phyloP scores from a whole-genome alignment of 2,113 vertebrate genomes.

The Pangasianodon hypophthalmus region DNA sequence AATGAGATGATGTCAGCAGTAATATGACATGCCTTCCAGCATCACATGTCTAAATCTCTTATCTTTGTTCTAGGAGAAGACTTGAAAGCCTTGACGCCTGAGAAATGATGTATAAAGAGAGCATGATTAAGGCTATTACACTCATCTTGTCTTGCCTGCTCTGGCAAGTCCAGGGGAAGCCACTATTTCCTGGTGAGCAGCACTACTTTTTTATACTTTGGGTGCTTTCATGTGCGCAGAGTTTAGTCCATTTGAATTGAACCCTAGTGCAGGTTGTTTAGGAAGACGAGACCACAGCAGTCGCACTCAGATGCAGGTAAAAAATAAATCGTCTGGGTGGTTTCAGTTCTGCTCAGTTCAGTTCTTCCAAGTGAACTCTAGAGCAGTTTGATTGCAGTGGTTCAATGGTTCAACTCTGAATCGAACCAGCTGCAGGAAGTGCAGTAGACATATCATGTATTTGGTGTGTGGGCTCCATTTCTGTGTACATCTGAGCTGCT shows the following conservation, averaged over 20 bases:
- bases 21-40: not conserved
- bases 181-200: slow-evolving; percentile 70
- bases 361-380: not conserved
- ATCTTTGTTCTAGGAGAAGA: slow-evolving; percentile 17
- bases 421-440: not conserved
- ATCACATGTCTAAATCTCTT: slow-evolving; percentile 22
- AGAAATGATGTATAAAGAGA: slow-evolving; percentile 34
- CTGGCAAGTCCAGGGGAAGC: slow-evolving; percentile 50
- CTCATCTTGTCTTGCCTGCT: slow-evolving; percentile 62
- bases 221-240: not conserved
- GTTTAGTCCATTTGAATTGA: not conserved
- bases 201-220: not conserved
- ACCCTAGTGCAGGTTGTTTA: not conserved
- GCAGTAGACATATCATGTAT: not conserved
- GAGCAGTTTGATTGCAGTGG: not conserved
- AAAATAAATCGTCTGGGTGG: not conserved
- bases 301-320: not conserved
- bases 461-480: not conserved
- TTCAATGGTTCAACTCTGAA: not conserved
- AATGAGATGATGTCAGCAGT: not conserved
- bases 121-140: slow-evolving; percentile 63
- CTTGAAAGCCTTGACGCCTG: not conserved
- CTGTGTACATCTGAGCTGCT: not conserved
- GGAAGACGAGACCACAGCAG: not conserved
- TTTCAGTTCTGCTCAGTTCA: not conserved